Evolutionary conservation across 2,113 vertebrate species (phyloP).

Genomic region (Podarcis raffonei): DNA sequence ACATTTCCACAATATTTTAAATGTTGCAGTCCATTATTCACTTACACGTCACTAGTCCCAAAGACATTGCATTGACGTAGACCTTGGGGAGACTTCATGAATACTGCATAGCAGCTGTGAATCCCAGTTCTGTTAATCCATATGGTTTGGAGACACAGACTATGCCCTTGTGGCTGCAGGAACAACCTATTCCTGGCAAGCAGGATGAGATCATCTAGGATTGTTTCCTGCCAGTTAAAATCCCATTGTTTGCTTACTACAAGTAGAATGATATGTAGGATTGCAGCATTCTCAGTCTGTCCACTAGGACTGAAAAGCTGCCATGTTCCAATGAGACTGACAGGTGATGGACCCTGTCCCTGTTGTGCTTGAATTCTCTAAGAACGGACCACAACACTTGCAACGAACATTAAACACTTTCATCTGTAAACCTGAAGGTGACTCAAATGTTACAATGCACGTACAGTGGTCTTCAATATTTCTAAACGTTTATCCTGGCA

Average conservation of each 20-base stretch:
- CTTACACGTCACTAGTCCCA: not conserved
- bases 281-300: not conserved
- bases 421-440: not conserved
- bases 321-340: not conserved
- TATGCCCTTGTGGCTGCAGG: not conserved
- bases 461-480: slow-evolving; percentile 45
- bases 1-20: not conserved
- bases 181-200: not conserved
- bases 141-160: not conserved
- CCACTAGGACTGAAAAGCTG: not conserved
- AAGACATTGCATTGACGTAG: not conserved
- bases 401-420: slow-evolving; percentile 24
- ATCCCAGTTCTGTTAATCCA: not conserved
- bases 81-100: not conserved
- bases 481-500: slow-evolving; percentile 39
- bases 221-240: not conserved
- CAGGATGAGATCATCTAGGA: not conserved
- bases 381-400: not conserved
- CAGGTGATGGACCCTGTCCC: not conserved
- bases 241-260: not conserved
- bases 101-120: not conserved
- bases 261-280: not conserved
- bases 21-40: not conserved
- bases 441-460: slow-evolving; percentile 31
- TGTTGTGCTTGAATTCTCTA: not conserved